A percentile compares a stretch with the other conserved stretches of the same genome.
These are phyloP conservation scores for Cryptus armator DNA, from an alignment of 2,888 invertebrate genomes.

Conservation along the genomic window DNA sequence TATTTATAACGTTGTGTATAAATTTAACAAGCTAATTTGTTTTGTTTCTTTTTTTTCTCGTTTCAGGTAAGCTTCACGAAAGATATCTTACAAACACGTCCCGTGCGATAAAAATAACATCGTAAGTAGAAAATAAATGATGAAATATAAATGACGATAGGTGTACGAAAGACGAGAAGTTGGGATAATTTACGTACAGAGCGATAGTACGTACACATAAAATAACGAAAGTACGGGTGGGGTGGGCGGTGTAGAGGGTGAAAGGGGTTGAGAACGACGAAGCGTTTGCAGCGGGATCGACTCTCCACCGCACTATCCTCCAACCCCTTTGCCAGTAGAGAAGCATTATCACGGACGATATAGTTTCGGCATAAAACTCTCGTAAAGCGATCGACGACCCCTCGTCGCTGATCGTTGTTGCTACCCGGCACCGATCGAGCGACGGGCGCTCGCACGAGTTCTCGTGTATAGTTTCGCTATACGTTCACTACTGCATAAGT, in stretches of 20 bases:
- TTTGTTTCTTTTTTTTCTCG: slow-evolving; percentile 47
- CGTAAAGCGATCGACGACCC: slow-evolving; percentile 70
- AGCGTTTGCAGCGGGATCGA: slow-evolving; percentile 38
- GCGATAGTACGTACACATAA: slow-evolving; percentile 55
- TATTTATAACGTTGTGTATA: neutral
- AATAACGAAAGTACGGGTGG: slow-evolving; percentile 41
- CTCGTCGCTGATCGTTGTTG: slow-evolving; percentile 62
- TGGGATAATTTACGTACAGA: slow-evolving; percentile 52
- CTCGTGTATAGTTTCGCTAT: slow-evolving; percentile 8
- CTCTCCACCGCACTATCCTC: slow-evolving; percentile 43
- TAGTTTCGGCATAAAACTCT: slow-evolving; percentile 69
- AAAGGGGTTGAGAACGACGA: slow-evolving; percentile 40
- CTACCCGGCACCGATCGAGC: slow-evolving; percentile 50
- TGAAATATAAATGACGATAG: slow-evolving; percentile 4
- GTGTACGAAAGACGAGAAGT: slow-evolving; percentile 52
- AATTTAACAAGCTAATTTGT: slow-evolving; percentile 37
- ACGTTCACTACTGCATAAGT: slow-evolving; percentile 11
- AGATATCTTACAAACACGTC: neutral
- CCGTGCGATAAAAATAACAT: slow-evolving; percentile 10
- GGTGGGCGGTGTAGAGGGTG: neutral
- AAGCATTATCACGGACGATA: slow-evolving; percentile 68
- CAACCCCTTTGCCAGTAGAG: slow-evolving; percentile 41
- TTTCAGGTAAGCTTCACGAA: slow-evolving; percentile 67
- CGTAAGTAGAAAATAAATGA: slow-evolving; percentile 59
- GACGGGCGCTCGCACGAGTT: slow-evolving; percentile 30